These are phyloP conservation scores for Rattus rattus DNA, from an alignment of 2,113 vertebrate genomes.

Conservation along the genomic window DNA sequence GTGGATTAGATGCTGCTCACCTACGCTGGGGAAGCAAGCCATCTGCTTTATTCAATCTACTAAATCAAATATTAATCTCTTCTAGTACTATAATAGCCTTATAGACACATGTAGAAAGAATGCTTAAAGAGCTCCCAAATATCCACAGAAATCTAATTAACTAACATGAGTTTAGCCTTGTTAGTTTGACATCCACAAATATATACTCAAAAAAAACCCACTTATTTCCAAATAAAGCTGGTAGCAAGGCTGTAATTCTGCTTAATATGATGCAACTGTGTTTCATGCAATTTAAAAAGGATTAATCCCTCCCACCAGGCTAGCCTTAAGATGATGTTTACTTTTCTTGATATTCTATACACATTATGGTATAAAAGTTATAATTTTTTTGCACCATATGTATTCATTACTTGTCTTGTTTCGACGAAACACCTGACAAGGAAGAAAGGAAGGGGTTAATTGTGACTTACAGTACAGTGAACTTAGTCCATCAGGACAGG, in stretches of 20 bases:
- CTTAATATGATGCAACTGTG: neutral
- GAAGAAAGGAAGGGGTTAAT: neutral
- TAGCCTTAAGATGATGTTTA: neutral
- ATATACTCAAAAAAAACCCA: neutral
- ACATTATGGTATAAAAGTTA: neutral
- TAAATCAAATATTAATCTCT: neutral
- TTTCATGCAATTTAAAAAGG: neutral
- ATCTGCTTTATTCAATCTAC: neutral
- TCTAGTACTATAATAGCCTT: neutral
- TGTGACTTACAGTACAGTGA: neutral
- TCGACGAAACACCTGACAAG: neutral
- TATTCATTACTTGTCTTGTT: neutral
- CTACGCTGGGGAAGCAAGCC: neutral
- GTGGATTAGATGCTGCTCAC: neutral
- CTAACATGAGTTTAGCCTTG: neutral
- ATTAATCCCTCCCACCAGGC: neutral
- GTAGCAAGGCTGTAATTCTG: neutral
- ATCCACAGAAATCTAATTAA: neutral
- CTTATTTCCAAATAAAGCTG: neutral
- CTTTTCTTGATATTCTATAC: neutral
- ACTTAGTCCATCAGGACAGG: neutral
- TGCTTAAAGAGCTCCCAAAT: neutral
- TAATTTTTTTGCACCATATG: neutral
- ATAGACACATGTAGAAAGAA: neutral
- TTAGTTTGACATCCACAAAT: neutral